Conservation (phyloP, 2,888 invertebrate genomes). For the Ochropacha duplaris region DNA sequence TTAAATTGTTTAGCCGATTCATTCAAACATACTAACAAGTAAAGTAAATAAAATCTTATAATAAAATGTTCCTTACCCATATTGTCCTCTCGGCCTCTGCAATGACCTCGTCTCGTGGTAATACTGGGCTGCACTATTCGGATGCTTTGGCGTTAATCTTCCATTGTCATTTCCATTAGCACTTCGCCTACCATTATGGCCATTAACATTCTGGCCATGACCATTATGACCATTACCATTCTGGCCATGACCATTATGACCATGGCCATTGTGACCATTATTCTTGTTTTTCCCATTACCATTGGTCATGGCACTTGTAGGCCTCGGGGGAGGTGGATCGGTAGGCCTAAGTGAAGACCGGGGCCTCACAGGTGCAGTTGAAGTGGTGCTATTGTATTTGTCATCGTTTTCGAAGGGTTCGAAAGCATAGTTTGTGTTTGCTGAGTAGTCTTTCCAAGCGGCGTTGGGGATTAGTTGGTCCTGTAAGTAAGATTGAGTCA, state of each 20-base stretch:
- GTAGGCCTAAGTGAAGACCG: slow-evolving; percentile 37
- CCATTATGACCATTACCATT: slow-evolving; percentile 26
- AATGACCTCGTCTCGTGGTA: slow-evolving; percentile 85
- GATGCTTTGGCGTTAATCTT: slow-evolving; percentile 42
- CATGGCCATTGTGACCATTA: slow-evolving; percentile 16
- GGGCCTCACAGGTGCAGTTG: slow-evolving; percentile 44
- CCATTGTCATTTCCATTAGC: slow-evolving; percentile 13
- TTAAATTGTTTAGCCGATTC: no score
- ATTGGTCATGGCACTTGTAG: slow-evolving; percentile 18
- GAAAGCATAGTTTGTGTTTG: slow-evolving; percentile 95
- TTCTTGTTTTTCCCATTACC: slow-evolving; percentile 19
- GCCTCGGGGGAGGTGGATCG: slow-evolving; percentile 47
- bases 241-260: slow-evolving; percentile 16
- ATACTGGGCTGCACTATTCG: slow-evolving; percentile 65
- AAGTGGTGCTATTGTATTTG: slow-evolving; percentile 75
- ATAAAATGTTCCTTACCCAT: slow-evolving; percentile 60
- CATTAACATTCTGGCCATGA: slow-evolving; percentile 16
- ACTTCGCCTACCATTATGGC: slow-evolving; percentile 21
- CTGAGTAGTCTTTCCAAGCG: slow-evolving; percentile 95
- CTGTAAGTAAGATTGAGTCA: slow-evolving; percentile 80
- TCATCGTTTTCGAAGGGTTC: slow-evolving; percentile 94
- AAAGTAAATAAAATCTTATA: not conserved
- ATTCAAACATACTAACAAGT: no score
- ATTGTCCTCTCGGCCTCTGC: slow-evolving; percentile 79
- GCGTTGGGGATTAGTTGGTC: slow-evolving; percentile 92